These are phyloP conservation scores for Enteromius unitaeniatus DNA, from an alignment of 2,797 vertebrate genomes.

Conservation along the genomic window DNA sequence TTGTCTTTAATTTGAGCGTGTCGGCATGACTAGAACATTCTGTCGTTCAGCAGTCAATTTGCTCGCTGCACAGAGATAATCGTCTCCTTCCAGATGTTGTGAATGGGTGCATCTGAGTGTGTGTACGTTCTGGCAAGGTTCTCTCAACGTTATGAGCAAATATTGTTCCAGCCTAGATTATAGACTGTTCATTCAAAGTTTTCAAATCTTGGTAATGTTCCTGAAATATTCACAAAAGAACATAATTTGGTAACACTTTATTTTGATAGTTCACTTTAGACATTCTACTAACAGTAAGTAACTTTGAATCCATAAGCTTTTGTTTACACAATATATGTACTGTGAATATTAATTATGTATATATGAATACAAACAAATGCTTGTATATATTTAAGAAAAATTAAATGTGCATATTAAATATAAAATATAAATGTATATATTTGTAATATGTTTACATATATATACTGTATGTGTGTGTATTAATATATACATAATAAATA, in stretches of 20 bases:
- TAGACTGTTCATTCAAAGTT: not conserved
- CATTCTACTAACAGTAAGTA: no score
- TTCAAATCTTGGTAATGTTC: not conserved
- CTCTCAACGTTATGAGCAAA: not conserved
- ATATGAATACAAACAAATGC: no score
- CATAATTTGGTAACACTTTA: not conserved
- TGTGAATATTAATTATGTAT: no score
- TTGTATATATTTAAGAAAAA: no score
- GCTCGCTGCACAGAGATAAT: constrained; percentile 61
- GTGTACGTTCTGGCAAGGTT: constrained; percentile 9
- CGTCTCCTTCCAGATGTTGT: constrained; percentile 29
- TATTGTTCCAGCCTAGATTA: not conserved
- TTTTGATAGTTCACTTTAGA: no score
- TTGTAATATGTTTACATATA: no score
- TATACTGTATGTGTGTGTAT: no score
- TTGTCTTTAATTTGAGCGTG: constrained; percentile 75
- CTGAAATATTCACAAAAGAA: not conserved
- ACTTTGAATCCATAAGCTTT: no score
- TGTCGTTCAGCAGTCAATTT: constrained; percentile 68
- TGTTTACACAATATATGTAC: no score
- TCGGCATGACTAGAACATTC: constrained; percentile 67
- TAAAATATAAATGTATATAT: no score
- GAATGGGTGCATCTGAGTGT: not conserved
- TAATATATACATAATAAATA: no score
- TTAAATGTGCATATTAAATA: no score